A percentile compares a stretch with the other conserved stretches of the same genome.
Evolutionary conservation across 2,797 vertebrate species (phyloP).

Genomic region (Silurus lanzhouensis): DNA sequence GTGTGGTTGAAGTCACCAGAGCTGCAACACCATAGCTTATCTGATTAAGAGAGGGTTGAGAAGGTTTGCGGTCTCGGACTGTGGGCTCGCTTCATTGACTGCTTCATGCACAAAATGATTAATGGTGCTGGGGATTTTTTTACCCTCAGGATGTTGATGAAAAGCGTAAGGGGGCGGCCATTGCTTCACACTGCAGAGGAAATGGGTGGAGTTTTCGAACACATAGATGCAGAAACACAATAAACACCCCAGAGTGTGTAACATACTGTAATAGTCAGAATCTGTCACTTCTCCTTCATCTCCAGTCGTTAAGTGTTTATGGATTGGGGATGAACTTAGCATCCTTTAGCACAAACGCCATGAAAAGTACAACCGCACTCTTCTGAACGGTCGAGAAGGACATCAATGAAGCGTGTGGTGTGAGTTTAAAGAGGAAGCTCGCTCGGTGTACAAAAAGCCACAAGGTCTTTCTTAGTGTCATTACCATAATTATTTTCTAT

Average conservation of each 20-base stretch:
- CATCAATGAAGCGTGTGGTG: background rate
- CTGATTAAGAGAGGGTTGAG: background rate
- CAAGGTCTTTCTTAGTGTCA: slow-evolving; percentile 74
- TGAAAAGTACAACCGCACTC: no score
- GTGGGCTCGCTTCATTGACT: slow-evolving; percentile 24
- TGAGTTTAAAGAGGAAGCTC: background rate
- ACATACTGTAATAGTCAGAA: background rate
- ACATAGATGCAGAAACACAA: background rate
- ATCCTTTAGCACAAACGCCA: no score
- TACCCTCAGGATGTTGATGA: slow-evolving; percentile 14
- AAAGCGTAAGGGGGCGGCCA: slow-evolving; percentile 25
- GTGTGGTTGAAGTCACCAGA: background rate
- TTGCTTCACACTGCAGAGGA: slow-evolving; percentile 41
- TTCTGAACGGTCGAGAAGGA: no score
- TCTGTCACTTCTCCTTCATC: background rate
- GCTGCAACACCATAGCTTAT: background rate
- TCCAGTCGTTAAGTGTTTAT: no score
- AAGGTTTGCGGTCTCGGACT: background rate
- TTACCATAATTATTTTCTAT: slow-evolving; percentile 82
- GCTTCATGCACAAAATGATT: slow-evolving; percentile 19
- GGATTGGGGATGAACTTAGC: no score
- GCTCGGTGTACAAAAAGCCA: slow-evolving; percentile 61
- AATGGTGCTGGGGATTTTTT: slow-evolving; percentile 29
- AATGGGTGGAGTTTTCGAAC: slow-evolving; percentile 13
- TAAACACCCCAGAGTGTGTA: background rate